These are phyloP conservation scores for Malurus splendens DNA, from an alignment of 2,797 vertebrate genomes.

Conservation along the genomic window DNA sequence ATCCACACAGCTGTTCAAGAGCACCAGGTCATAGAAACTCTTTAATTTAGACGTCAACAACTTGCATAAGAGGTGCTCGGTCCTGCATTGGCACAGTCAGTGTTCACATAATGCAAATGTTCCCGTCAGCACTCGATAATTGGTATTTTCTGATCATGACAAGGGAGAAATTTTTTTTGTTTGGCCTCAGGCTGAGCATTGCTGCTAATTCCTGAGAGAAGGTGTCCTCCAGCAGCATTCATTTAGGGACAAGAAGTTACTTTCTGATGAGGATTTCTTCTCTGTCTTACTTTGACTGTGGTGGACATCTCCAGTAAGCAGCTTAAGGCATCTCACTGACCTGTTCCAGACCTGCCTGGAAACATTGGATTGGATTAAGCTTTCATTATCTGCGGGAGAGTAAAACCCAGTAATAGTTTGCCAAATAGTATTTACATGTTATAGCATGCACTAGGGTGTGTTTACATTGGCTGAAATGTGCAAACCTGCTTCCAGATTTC, in stretches of 20 bases:
- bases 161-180: neutral
- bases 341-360: neutral
- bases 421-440: neutral
- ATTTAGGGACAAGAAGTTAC: neutral
- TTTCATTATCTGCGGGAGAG: neutral
- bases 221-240: neutral
- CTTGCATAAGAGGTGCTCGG: neutral
- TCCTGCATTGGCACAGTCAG: fast-evolving
- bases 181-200: neutral
- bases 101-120: neutral
- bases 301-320: neutral
- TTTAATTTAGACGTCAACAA: neutral
- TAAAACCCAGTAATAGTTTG: neutral
- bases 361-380: neutral
- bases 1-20: fast-evolving
- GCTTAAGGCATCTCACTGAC: slow-evolving; percentile 21
- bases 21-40: fast-evolving
- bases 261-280: neutral
- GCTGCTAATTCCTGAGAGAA: neutral
- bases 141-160: neutral
- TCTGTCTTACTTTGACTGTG: neutral
- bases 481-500: neutral
- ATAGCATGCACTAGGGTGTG: neutral
- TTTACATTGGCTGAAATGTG: neutral
- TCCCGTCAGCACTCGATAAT: neutral